Conservation (phyloP, 2,797 vertebrate genomes). For the Aeoliscus strigatus region DNA sequence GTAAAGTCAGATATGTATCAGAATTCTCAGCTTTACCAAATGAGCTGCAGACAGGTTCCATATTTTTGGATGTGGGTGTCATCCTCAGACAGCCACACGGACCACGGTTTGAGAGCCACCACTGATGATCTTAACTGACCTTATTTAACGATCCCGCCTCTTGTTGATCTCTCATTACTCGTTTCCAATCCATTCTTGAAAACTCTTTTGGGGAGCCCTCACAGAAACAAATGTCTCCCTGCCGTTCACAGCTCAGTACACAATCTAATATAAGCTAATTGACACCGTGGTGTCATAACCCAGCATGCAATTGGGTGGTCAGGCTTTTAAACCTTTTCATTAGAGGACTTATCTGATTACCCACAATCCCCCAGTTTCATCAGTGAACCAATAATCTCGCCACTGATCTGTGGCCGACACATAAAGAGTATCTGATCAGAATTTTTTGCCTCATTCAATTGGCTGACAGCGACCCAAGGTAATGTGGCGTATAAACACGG, state of each 20-base stretch:
- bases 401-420: slow-evolving; percentile 14
- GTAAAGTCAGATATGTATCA: too few species aligned
- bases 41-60: too few species aligned
- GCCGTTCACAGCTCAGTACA: slow-evolving; percentile 3
- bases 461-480: not conserved
- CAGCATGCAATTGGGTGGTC: slow-evolving; percentile 34
- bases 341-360: slow-evolving; percentile 35
- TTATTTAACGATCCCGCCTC: too few species aligned
- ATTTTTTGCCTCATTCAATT: slow-evolving; percentile 1
- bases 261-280: slow-evolving; percentile 21
- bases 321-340: slow-evolving; percentile 34
- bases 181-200: too few species aligned
- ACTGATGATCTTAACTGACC: too few species aligned
- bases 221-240: not conserved
- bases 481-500: not conserved
- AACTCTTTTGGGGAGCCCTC: not conserved
- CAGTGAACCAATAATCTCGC: slow-evolving; percentile 1
- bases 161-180: too few species aligned
- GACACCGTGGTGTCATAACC: slow-evolving; percentile 31
- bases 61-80: too few species aligned
- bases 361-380: slow-evolving; percentile 34
- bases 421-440: slow-evolving; percentile 17
- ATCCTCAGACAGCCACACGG: too few species aligned
- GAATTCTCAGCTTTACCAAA: too few species aligned
- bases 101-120: too few species aligned